Evolutionary conservation across 2,797 vertebrate species (phyloP), one percentile per base, ranked within the genome.

Genomic region (Orientallactaga sibirica): DNA sequence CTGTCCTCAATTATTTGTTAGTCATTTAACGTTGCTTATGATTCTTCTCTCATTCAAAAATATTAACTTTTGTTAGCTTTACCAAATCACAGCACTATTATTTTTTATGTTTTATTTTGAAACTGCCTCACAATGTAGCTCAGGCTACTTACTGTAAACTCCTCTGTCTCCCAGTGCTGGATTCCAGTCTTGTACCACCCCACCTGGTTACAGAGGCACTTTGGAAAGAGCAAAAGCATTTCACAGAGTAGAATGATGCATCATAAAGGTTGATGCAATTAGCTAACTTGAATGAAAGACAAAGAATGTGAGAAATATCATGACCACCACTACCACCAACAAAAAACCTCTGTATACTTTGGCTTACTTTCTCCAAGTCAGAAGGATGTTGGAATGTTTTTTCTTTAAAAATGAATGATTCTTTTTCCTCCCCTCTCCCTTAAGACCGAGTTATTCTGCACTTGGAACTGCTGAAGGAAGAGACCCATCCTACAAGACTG

Each of bases 41-140:
- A 27, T 74, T 64, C 73, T 37, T 88, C 61, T 84, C 12, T 74
- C 12, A 78, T 52, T 90, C 37, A 86, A 75, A 93, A 74, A 5
- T 3, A 68, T 55, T 90, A n/a, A 43, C 81, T 90, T 94, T 71
- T 85, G 76, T 84, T 80, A 84, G 41, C 48, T 61, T 86, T 67
- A 71, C 3, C 10, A 66, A n/a, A 5, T 12, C 22, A 91, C 3
- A 78, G 52, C 7, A 55, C 25, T 5, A n/a, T 66, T 87, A 33
- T 86, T 16, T 48, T 61, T 61, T 33, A 1, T 55, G 2, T 52
- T 84, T 84, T 66, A 6, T 80, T 62, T n/a, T 61, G 33, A 80
- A 5, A 25, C 37, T 25, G 33, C 16, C 52, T 71, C 16, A 11
- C 25, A 70, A 11, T 58, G 33, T 2, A 43, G 48, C 19, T 58